Evolutionary conservation across 2,888 invertebrate genomes (phyloP).

Genomic region (Aethes cnicana): DNA sequence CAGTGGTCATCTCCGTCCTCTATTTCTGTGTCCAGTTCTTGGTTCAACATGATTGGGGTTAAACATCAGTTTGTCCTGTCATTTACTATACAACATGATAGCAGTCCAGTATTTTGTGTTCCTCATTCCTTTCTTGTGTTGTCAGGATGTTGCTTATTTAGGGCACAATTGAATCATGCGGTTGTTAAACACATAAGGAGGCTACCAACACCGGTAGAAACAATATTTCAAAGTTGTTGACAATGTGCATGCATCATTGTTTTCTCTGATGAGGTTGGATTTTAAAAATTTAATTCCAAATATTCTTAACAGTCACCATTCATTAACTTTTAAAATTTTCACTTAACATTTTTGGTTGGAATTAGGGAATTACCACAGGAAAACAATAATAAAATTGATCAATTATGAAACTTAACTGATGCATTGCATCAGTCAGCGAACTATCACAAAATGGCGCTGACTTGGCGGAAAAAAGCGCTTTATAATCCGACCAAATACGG

Average conservation of each 20-base stretch:
- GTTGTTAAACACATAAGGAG: slow-evolving; percentile 15
- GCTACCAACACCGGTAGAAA: not conserved
- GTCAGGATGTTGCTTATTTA: slow-evolving; percentile 22
- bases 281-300: too few species aligned
- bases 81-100: not conserved
- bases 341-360: not conserved
- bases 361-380: slow-evolving; percentile 2
- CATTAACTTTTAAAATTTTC: slow-evolving; percentile 1
- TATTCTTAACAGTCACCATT: too few species aligned
- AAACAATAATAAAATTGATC: slow-evolving; percentile 26
- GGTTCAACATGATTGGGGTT: slow-evolving; percentile 5
- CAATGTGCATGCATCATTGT: not conserved
- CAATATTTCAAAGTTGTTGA: not conserved
- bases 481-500: slow-evolving; percentile 57
- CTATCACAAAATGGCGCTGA: slow-evolving; percentile 77
- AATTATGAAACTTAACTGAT: slow-evolving; percentile 47
- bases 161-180: slow-evolving; percentile 32
- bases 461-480: slow-evolving; percentile 70
- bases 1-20: slow-evolving; percentile 69
- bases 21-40: slow-evolving; percentile 54
- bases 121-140: not conserved
- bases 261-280: too few species aligned
- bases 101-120: not conserved
- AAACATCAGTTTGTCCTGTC: not conserved
- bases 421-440: slow-evolving; percentile 74